Conservation (phyloP, 2,797 vertebrate genomes). For the Fratercula arctica region DNA sequence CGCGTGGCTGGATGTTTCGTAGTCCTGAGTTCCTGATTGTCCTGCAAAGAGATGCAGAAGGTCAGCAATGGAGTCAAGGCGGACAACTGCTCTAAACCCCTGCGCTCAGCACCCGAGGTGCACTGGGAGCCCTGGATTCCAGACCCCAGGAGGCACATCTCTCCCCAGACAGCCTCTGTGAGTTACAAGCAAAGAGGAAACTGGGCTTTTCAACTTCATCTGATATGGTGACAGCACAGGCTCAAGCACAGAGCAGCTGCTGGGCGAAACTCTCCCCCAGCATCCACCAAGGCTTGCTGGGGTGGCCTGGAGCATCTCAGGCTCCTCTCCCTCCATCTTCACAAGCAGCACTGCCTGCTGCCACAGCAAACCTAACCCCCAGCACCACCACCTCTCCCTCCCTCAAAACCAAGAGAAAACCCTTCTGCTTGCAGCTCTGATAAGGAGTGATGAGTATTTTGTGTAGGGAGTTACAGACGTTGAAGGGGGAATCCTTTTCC, state of each 20-base stretch:
- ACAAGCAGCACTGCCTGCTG: background rate
- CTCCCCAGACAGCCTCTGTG: background rate
- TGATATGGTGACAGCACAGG: background rate
- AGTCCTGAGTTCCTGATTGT: constrained; percentile 93
- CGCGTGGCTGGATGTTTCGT: constrained; percentile 84
- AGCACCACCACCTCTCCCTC: background rate
- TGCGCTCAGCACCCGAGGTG: rapidly evolving
- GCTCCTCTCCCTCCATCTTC: background rate
- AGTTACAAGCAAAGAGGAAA: background rate
- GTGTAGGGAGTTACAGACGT: background rate
- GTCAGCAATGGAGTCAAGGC: background rate
- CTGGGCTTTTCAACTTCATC: background rate
- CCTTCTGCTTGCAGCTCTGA: background rate
- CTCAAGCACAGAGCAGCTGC: rapidly evolving
- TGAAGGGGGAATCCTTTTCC: background rate
- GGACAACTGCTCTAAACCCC: background rate
- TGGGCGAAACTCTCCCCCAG: rapidly evolving
- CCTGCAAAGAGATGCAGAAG: constrained; percentile 72
- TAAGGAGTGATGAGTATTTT: background rate
- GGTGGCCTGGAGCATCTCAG: background rate
- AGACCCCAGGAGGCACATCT: background rate
- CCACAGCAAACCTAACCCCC: background rate
- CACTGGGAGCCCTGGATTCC: background rate
- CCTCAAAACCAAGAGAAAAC: background rate
- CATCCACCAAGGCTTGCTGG: background rate